phyloP scores from a whole-genome alignment of 2,888 invertebrate species.

The Odontothrips loti region DNA sequence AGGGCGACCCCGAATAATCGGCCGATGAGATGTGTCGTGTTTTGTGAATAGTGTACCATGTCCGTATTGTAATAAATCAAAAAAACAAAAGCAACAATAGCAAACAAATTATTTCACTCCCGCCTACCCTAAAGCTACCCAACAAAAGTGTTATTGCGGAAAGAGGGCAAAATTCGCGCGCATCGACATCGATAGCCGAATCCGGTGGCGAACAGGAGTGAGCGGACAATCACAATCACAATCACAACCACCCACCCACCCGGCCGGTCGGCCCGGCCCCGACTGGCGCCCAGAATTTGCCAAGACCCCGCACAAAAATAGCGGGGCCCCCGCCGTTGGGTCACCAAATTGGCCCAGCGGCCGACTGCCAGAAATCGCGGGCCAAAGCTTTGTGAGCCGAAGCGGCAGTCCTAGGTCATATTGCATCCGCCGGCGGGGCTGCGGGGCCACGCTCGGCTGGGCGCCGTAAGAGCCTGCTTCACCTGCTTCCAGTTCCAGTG shows the following conservation, averaged over 20 bases:
- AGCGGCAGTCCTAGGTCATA: neutral
- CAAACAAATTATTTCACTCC: neutral
- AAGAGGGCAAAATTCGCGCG: neutral
- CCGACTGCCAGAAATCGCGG: neutral
- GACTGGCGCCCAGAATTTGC: neutral
- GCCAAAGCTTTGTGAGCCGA: neutral
- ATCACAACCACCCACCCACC: no score
- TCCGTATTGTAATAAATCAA: no score
- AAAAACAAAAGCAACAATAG: no score
- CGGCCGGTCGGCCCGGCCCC: neutral
- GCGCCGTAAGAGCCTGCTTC: neutral
- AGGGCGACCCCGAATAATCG: neutral
- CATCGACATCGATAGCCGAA: neutral
- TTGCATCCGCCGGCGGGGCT: neutral
- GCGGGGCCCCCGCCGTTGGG: neutral
- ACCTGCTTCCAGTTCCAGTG: neutral
- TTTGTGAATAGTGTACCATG: no score
- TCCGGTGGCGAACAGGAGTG: no score
- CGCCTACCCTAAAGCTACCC: neutral
- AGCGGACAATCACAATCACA: no score
- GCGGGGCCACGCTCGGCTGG: neutral
- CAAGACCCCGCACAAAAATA: no score
- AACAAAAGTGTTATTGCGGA: neutral
- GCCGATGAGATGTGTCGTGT: neutral
- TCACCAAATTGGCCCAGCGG: neutral